A percentile compares a stretch with the other conserved stretches of the same genome.
Evolutionary conservation across 2,113 vertebrate species (phyloP).

Genomic region (Mohoua ochrocephala): DNA sequence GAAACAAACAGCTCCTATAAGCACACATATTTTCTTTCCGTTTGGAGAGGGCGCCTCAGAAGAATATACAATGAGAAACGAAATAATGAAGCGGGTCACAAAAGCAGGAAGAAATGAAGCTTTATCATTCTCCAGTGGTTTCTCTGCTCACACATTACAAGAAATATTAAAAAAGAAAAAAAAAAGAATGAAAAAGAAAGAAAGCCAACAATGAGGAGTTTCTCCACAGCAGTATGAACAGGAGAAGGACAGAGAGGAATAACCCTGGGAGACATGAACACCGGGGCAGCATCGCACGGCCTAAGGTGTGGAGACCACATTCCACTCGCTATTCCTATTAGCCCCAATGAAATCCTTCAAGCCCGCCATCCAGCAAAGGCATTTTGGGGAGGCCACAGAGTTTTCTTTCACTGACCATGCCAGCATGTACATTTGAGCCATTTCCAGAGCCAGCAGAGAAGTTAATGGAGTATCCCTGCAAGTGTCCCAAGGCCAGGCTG

Average conservation of each 20-base stretch:
- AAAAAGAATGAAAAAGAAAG: neutral
- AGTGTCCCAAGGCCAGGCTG: neutral
- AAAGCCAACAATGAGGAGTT: neutral
- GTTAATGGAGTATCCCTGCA: neutral
- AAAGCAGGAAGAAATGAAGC: slow-evolving; percentile 64
- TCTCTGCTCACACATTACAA: slow-evolving; percentile 10
- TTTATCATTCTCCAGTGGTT: slow-evolving; percentile 51
- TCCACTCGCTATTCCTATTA: accelerated
- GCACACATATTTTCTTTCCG: slow-evolving; percentile 17
- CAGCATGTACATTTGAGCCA: accelerated
- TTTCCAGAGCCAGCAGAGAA: neutral
- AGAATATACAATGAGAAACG: slow-evolving; percentile 38
- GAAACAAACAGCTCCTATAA: slow-evolving; percentile 8
- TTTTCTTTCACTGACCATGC: neutral
- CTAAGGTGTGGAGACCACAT: neutral
- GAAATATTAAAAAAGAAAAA: neutral
- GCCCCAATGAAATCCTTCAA: neutral
- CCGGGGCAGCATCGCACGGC: accelerated
- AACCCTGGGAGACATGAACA: neutral
- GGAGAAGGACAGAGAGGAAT: neutral
- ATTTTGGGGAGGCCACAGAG: neutral
- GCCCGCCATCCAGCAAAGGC: neutral
- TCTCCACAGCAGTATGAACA: neutral
- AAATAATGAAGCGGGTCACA: slow-evolving; percentile 36
- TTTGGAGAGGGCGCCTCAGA: neutral